These are phyloP conservation scores for Antheraea mylitta DNA, from an alignment of 1,140 invertebrate genomes.

Conservation along the genomic window DNA sequence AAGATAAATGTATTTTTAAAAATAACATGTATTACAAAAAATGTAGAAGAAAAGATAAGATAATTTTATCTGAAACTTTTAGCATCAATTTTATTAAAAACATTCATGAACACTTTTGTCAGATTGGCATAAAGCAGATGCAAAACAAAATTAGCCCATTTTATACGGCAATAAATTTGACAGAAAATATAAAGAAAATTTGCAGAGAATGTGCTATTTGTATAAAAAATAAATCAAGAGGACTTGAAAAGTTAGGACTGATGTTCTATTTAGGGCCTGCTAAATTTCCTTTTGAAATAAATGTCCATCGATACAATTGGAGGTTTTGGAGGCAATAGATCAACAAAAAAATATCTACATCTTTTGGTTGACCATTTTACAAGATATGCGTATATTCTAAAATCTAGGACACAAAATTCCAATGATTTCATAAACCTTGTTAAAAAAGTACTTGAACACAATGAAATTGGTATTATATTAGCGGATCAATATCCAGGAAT, in stretches of 20 bases:
- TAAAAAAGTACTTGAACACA: neutral
- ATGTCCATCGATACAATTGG: conserved; percentile 1
- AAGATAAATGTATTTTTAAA: conserved; percentile 2
- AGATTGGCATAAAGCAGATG: neutral
- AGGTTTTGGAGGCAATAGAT: neutral
- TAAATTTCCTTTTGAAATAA: neutral
- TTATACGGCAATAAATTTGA: conserved; percentile 2
- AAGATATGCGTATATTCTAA: conserved; percentile 11
- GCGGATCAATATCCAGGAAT: conserved; percentile 18
- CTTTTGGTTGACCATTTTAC: conserved; percentile 6
- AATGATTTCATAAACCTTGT: conserved; percentile 14
- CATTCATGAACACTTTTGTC: neutral
- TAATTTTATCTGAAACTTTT: neutral
- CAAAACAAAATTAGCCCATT: neutral
- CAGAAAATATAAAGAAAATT: neutral
- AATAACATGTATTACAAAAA: conserved; percentile 4
- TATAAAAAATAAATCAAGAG: conserved; percentile 7
- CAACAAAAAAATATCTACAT: conserved; percentile 10
- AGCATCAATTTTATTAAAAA: neutral
- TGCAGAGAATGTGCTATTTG: neutral
- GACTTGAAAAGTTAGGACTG: neutral
- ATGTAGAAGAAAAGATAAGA: neutral
- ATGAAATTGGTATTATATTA: conserved; percentile 17
- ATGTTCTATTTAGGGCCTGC: conserved; percentile 7
- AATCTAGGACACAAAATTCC: conserved; percentile 14